Conservation (phyloP, 2,888 invertebrate species). For the Agrilus biguttatus region DNA sequence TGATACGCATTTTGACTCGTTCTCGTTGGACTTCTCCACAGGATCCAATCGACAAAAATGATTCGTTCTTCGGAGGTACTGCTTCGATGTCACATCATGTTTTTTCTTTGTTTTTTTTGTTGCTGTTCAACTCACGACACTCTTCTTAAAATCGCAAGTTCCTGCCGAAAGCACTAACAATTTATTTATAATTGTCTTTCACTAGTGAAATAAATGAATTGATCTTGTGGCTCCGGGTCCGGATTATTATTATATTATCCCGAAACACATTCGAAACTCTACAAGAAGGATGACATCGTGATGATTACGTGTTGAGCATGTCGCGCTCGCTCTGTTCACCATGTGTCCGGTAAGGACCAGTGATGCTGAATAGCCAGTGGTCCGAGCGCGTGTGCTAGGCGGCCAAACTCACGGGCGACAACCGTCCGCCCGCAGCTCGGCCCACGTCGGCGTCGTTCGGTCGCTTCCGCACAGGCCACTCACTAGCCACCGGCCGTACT, state of each 20-base stretch:
- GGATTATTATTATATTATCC: no score
- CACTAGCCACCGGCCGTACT: conserved; percentile 40
- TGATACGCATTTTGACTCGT: conserved; percentile 79
- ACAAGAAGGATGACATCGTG: background rate
- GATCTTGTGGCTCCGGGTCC: no score
- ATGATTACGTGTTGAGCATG: conserved; percentile 4
- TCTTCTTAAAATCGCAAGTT: background rate
- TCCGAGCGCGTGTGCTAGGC: conserved; percentile 32
- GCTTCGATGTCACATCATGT: no score
- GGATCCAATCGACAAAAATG: conserved; percentile 1
- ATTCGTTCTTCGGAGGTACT: no score
- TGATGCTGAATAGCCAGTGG: conserved; percentile 31
- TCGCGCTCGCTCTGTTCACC: conserved; percentile 9
- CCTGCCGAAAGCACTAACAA: conserved; percentile 3
- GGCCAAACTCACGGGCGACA: conserved; percentile 21
- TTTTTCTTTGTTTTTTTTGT: background rate
- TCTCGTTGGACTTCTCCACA: background rate
- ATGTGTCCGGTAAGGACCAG: conserved; percentile 18
- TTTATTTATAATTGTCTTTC: no score
- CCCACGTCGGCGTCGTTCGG: conserved; percentile 16
- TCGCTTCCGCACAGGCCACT: conserved; percentile 27
- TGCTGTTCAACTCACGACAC: conserved; percentile 2
- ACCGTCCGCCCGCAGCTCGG: conserved; percentile 20
- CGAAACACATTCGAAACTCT: background rate
- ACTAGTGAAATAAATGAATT: no score